Evolutionary conservation across 2,113 vertebrate species (phyloP).

Genomic region (Xiphorhynchus elegans): DNA sequence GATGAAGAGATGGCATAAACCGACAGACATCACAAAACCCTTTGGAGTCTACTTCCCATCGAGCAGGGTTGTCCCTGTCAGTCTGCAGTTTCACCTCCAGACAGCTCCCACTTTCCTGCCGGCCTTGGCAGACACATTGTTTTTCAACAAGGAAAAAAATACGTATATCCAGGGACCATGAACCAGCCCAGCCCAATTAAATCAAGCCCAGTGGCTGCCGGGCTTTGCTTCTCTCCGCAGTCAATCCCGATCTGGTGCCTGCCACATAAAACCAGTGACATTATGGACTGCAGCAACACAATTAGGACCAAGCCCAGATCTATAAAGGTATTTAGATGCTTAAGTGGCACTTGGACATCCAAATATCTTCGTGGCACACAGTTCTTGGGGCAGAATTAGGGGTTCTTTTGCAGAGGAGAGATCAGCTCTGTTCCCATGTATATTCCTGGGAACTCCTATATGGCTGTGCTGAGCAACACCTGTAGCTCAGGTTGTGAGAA

Average conservation of each 20-base stretch:
- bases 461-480: fast-evolving
- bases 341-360: background rate
- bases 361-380: background rate
- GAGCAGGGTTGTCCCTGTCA: background rate
- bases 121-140: background rate
- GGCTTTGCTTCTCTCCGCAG: background rate
- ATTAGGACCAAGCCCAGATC: background rate
- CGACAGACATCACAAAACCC: background rate
- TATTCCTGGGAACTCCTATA: background rate
- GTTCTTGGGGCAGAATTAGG: background rate
- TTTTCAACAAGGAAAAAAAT: background rate
- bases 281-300: background rate
- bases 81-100: background rate
- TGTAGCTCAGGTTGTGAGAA: background rate
- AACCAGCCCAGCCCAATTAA: background rate
- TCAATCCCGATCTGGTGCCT: background rate
- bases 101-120: background rate
- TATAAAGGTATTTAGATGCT: background rate
- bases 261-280: background rate
- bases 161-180: background rate
- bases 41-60: background rate
- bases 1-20: conserved; percentile 27
- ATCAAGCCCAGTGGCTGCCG: background rate
- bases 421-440: fast-evolving
- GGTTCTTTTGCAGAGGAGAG: background rate